Evolutionary conservation across 2,113 vertebrate genomes (phyloP), one percentile per base, ranked within the genome.

Genomic region (Leucoraja erinaceus): DNA sequence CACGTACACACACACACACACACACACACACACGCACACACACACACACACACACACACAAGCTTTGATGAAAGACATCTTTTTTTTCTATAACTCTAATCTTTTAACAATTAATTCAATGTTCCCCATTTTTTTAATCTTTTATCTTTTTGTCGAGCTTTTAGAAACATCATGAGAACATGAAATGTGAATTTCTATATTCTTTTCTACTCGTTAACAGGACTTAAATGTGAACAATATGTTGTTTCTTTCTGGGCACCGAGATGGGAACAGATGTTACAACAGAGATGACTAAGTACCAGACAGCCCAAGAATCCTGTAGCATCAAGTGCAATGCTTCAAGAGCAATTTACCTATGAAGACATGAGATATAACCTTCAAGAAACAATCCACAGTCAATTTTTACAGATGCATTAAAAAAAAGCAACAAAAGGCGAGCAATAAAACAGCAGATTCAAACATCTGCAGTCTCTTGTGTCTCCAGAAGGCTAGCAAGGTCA

Each of bases 351-450:
- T 91, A 91, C 66, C 66, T 54, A 91, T 72, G 90, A 33, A 4
- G 25, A 90, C 88, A 90, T 90, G 88, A 90, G 63, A 90, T 70
- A 25, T 90, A 91, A 91, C 90, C 90, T 91, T 91, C 90, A 91
- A 74, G 68, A 91, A 91, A 74, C 68, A 91, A 91, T 72, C 66
- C 88, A 28, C 66, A 91, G 66, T 72, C 33, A 74, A 72, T 74
- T 54, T 54, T 54, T 91, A 74, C 63, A 25, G 33, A 47, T 28
- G 10, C 16, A 72, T 68, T 33, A 63, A 54, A 90, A 70, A 91
- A 47, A 68, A 14, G 66, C 33, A 20, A 54, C 33, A 91, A 74
- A 68, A 54, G 38, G 38, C 3, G 38, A 47, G 38, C 38, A 47
- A 47, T 1, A 47, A 47, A 47, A 47, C 38, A 47, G 38, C 38